Conservation (phyloP, 2,797 vertebrate species). For the Liparis tanakae region DNA sequence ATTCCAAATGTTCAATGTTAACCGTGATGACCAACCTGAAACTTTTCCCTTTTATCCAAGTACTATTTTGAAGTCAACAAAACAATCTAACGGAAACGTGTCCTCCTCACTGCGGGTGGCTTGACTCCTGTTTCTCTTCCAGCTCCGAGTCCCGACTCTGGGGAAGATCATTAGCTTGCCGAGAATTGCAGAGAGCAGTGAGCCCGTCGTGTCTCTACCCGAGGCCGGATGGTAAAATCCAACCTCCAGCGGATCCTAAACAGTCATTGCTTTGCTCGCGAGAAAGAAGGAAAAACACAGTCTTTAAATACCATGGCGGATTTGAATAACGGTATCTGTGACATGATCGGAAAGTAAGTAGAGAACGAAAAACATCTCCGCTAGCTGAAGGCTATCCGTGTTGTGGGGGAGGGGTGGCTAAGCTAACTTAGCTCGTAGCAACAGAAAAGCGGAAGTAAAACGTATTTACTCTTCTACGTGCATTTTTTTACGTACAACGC, state of each 20-base stretch:
- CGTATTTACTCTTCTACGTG: constrained; percentile 2
- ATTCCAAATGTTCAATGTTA: not conserved
- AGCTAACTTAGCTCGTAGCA: constrained; percentile 38
- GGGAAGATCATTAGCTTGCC: constrained; percentile 57
- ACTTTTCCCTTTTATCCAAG: fast-evolving
- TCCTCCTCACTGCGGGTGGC: fast-evolving
- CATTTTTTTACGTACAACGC: not conserved
- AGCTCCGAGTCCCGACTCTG: not conserved
- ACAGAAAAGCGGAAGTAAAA: constrained; percentile 61
- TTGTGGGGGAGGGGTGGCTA: constrained; percentile 74
- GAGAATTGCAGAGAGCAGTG: constrained; percentile 77
- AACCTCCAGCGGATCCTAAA: constrained; percentile 91
- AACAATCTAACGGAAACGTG: constrained; percentile 9
- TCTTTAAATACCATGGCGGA: constrained; percentile 78
- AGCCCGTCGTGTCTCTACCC: constrained; percentile 81
- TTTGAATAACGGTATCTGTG: constrained; percentile 84
- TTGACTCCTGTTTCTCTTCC: constrained; percentile 25
- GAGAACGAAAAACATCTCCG: constrained; percentile 36
- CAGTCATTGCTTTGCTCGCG: constrained; percentile 90
- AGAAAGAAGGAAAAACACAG: constrained; percentile 88
- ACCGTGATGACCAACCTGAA: not conserved
- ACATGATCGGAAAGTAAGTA: constrained; percentile 87
- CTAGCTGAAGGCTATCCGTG: constrained; percentile 61
- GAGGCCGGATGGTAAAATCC: constrained; percentile 91
- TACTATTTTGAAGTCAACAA: constrained; percentile 42